Conservation (phyloP, 2,797 vertebrate species). For the Clarias pachynema region DNA sequence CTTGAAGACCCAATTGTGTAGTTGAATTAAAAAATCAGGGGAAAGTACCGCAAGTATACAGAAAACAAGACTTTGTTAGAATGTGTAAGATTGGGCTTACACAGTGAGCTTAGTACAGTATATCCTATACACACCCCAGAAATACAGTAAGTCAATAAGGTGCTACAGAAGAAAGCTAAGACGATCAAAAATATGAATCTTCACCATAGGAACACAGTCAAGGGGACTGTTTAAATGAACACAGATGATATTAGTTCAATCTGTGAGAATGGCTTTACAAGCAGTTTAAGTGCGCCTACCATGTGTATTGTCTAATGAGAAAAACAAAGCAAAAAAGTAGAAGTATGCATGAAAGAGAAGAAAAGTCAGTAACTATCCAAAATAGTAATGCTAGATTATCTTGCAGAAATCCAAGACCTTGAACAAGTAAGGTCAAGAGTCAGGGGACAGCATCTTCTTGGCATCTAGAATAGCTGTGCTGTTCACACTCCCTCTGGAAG, state of each 20-base stretch:
- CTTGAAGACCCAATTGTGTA: background rate
- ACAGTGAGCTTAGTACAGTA: background rate
- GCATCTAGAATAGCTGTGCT: slow-evolving; percentile 20
- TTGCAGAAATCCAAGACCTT: slow-evolving; percentile 23
- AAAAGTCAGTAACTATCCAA: background rate
- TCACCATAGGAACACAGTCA: background rate
- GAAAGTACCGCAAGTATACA: background rate
- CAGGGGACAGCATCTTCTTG: slow-evolving; percentile 22
- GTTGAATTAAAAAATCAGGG: background rate
- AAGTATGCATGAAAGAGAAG: too few species aligned
- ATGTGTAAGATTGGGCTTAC: background rate
- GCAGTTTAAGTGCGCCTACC: background rate
- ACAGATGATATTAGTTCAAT: background rate
- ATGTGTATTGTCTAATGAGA: background rate
- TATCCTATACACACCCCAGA: background rate
- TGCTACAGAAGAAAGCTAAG: background rate
- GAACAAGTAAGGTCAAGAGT: slow-evolving; percentile 19
- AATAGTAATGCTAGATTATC: slow-evolving; percentile 21
- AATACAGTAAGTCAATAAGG: background rate
- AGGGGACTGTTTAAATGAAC: background rate
- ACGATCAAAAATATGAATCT: background rate
- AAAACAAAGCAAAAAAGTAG: background rate
- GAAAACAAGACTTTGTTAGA: background rate
- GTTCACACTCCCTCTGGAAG: slow-evolving; percentile 23
- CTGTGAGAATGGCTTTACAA: background rate